These are phyloP conservation scores for Heteractis magnifica DNA, from an alignment of 92 coral and sea anemone genomes.

Conservation along the genomic window DNA sequence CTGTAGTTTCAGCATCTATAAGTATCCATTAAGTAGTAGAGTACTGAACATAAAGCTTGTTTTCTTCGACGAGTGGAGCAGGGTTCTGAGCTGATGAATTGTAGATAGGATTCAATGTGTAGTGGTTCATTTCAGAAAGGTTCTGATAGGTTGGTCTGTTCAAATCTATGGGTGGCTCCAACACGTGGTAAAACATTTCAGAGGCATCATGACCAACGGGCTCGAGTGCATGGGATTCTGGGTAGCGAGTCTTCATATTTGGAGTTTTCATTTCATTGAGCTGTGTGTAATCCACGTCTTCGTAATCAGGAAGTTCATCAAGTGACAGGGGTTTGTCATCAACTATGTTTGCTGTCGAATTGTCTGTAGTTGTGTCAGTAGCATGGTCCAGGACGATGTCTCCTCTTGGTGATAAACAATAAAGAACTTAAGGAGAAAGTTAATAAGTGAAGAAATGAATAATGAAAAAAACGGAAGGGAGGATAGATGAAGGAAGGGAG, in stretches of 20 bases:
- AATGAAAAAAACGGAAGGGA: neutral
- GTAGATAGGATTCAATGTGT: too few species aligned
- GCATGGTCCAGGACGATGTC: neutral
- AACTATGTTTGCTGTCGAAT: neutral
- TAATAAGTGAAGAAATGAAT: neutral
- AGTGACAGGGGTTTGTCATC: neutral
- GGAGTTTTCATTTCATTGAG: neutral
- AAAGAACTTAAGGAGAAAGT: neutral
- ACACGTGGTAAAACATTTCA: neutral
- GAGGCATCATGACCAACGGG: neutral
- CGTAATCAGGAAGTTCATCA: neutral
- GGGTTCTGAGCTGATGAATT: too few species aligned
- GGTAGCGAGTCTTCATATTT: neutral
- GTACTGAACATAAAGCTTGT: too few species aligned
- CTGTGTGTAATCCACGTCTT: slow-evolving; percentile 4
- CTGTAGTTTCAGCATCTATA: too few species aligned
- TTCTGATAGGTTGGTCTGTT: too few species aligned
- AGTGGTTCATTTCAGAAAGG: too few species aligned
- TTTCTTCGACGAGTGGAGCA: too few species aligned
- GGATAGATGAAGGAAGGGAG: too few species aligned
- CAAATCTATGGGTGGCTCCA: neutral
- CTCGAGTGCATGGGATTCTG: neutral
- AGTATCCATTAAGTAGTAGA: too few species aligned
- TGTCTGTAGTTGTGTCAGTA: neutral
- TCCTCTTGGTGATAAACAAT: neutral